Percentiles rank a stretch among this genome's conserved stretches.
These are phyloP conservation scores for Lepilemur ruficaudatus DNA, from an alignment of 2,797 vertebrate species.

Conservation along the genomic window DNA sequence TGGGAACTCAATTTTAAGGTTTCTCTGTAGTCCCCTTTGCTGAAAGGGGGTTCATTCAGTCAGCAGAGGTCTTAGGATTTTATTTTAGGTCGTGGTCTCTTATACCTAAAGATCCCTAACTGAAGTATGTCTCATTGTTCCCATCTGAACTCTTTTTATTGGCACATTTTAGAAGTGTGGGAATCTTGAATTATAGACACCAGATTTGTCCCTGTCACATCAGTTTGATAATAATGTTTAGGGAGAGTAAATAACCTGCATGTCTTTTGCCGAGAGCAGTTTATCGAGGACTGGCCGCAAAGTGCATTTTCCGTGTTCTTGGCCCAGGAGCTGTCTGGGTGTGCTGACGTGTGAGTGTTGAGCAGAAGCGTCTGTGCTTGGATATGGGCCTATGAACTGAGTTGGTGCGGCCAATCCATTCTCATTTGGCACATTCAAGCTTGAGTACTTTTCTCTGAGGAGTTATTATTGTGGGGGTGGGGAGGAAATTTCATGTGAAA, in stretches of 20 bases:
- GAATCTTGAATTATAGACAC: background rate
- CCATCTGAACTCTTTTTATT: background rate
- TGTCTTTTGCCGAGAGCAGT: background rate
- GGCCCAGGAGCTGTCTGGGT: background rate
- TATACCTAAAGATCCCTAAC: background rate
- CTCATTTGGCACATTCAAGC: background rate
- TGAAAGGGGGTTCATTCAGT: background rate
- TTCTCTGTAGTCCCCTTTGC: background rate
- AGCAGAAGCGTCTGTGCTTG: accelerated
- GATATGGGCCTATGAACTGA: background rate
- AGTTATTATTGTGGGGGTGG: background rate
- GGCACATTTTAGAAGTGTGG: background rate
- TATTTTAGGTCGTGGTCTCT: background rate
- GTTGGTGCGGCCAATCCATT: background rate
- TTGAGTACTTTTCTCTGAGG: background rate
- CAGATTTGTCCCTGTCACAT: background rate
- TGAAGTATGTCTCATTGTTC: background rate
- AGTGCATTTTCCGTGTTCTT: background rate
- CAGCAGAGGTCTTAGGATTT: background rate
- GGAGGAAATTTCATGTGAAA: background rate
- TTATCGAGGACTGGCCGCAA: background rate
- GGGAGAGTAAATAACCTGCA: background rate
- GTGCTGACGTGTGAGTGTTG: background rate
- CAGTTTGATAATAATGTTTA: background rate
- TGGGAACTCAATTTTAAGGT: background rate